Evolutionary conservation across 2,113 vertebrate species (phyloP), one percentile per base, ranked within the genome.

Genomic region (Empidonax traillii): DNA sequence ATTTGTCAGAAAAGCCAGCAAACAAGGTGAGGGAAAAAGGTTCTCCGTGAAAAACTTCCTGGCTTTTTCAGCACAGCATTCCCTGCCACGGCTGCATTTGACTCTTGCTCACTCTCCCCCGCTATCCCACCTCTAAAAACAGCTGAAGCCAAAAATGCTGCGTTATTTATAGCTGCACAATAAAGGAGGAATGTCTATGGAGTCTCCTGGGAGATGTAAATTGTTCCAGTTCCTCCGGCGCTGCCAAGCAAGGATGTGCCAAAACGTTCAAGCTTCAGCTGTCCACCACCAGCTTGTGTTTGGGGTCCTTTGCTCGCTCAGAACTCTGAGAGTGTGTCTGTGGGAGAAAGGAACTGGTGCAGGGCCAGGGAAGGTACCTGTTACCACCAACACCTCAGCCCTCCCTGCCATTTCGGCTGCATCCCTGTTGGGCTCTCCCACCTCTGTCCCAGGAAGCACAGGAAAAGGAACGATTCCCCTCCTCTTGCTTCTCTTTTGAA

Each of bases 401-500:
- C 33, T 33, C 65, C 30, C 1, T 44, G 37, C 43, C 68, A 43
- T n/a, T 59, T 76, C 76, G 67, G 79, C 62, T 85, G 66, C 49
- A 37, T 51, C 58, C 46, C 49, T 15, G 31, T 12, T 41, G 56
- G 66, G 51, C 35, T 88, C 59, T 87, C 63, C 58, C 62, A 43
- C 46, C 80, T 78, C 53, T 86, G 67, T 52, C 46, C 51, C 58
- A 84, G 77, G 52, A 84, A 86, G 58, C 14, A 63, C 53, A 94
- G 85, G 62, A 88, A 85, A 80, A 91, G 39, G 61, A 84, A 78
- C 80, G 49, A 63, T 39, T 17, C 37, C 18, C 52, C 53, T 76
- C 33, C 11, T 9, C 71, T 85, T 82, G 56, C 44, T 85, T 76
- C 77, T 85, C 6, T 85, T 93, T 89, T 46, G n/a, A 90, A 95